Evolutionary conservation across 2,888 invertebrate genomes (phyloP).

Genomic region (Ectropis crepuscularia): DNA sequence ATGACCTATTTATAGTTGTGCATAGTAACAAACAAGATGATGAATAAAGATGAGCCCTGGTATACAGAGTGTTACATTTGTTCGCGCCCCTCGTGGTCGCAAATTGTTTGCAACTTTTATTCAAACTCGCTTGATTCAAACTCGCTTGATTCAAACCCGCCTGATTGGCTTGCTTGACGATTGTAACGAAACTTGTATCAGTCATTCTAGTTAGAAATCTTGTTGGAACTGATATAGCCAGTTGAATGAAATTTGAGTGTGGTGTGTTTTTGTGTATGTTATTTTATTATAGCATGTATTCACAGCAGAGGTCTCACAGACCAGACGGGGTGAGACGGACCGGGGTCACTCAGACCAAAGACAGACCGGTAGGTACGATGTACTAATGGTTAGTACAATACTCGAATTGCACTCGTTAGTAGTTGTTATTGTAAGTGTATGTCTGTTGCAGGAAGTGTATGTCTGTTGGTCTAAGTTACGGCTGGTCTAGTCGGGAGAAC

Average conservation of each 20-base stretch:
- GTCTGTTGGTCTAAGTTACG: too few relatives aligned
- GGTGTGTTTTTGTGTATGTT: neutral
- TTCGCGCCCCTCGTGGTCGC: slow-evolving; percentile 72
- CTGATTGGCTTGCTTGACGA: slow-evolving; percentile 14
- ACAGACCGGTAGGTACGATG: too few relatives aligned
- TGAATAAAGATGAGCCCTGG: slow-evolving; percentile 19
- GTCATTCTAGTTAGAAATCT: neutral
- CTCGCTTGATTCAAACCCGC: slow-evolving; percentile 17
- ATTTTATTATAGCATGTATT: too few relatives aligned
- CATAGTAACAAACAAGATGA: neutral
- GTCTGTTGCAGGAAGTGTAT: too few relatives aligned
- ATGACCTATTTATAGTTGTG: too few relatives aligned
- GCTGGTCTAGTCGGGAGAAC: too few relatives aligned
- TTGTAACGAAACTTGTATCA: slow-evolving; percentile 5
- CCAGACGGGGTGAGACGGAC: too few relatives aligned
- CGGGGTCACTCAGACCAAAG: too few relatives aligned
- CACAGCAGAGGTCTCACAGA: too few relatives aligned
- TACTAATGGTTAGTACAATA: too few relatives aligned
- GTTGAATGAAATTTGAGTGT: neutral
- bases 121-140: slow-evolving; percentile 45
- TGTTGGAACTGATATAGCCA: neutral
- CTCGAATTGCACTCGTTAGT: too few relatives aligned
- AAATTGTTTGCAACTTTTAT: slow-evolving; percentile 57
- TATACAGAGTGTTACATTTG: slow-evolving; percentile 21
- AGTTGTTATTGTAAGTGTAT: too few relatives aligned